Evolutionary conservation across 2,797 vertebrate genomes (phyloP), one percentile per base, ranked within the genome.

Genomic region (Cygnus olor): DNA sequence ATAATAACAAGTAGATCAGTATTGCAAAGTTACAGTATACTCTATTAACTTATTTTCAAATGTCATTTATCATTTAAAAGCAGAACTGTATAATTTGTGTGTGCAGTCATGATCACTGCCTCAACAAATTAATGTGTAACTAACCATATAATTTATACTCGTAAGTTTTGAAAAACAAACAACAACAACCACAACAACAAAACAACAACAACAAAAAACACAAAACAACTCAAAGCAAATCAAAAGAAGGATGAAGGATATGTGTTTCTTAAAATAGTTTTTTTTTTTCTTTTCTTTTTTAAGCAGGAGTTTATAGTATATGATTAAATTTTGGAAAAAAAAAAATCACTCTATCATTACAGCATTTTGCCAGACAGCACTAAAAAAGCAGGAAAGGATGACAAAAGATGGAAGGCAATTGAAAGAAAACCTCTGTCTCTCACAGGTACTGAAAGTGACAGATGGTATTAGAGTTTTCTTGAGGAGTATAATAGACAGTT

Each of bases 331-430:
- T n/a, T 66, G 58, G 3, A 72, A 70, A 40, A 90, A 53, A 64
- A 36, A 90, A 51, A 68, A 38, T 73, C 19, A 38, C 27, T 56
- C 45, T 63, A 34, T 90, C 13, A 54, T 53, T 24, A 9, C 11
- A 72, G 12, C 4, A 5, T 85, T 93, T 96, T 96, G 25, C 22
- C 22, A 91, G 66, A 60, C 65, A 94, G 42, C 45, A 78, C 12
- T 64, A 69, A 91, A 88, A 88, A 92, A 74, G 14, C 57, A 88
- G 22, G 10, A 82, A 63, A 82, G 4, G 21, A 79, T 93, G 83
- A 86, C n/a, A 90, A 93, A 96, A 53, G 42, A 90, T 58, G 79
- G 95, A 94, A 92, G 81, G 49, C 34, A 83, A 19, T 88, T 95
- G 68, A 68, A 90, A 89, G 65, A 93, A 93, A 94, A 65, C 20